Conservation (phyloP, 2,888 invertebrate genomes). For the Latrodectus hesperus region DNA sequence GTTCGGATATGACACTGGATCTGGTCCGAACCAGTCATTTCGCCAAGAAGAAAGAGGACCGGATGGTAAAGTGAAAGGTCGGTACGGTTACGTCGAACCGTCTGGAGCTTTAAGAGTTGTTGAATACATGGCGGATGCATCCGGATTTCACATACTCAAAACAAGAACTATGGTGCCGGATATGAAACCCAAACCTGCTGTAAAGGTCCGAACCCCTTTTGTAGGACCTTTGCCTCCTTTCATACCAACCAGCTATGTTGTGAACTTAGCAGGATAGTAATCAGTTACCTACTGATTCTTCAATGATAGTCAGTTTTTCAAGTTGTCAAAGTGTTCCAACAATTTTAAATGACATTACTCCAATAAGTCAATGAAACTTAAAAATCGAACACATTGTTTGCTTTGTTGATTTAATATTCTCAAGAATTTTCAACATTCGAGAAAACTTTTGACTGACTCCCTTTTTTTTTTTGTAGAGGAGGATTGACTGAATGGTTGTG, state of each 20-base stretch:
- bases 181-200: constrained; percentile 62
- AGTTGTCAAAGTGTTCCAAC: no score
- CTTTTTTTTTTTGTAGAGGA: no score
- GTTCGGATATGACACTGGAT: constrained; percentile 69
- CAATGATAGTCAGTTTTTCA: no score
- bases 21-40: constrained; percentile 68
- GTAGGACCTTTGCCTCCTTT: constrained; percentile 69
- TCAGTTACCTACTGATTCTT: not conserved
- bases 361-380: no score
- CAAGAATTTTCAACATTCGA: no score
- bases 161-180: constrained; percentile 65
- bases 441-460: no score
- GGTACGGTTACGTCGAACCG: constrained; percentile 69
- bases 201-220: constrained; percentile 63
- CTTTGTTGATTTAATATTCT: no score
- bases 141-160: constrained; percentile 66
- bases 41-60: constrained; percentile 56
- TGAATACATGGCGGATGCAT: constrained; percentile 64
- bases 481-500: no score
- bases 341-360: no score
- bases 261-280: constrained; percentile 51
- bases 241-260: constrained; percentile 64
- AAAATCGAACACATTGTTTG: no score
- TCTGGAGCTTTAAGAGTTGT: constrained; percentile 65
- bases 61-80: constrained; percentile 60